These are phyloP conservation scores for Drosophila athabasca DNA, from an alignment of 1,140 invertebrate species.

Conservation along the genomic window DNA sequence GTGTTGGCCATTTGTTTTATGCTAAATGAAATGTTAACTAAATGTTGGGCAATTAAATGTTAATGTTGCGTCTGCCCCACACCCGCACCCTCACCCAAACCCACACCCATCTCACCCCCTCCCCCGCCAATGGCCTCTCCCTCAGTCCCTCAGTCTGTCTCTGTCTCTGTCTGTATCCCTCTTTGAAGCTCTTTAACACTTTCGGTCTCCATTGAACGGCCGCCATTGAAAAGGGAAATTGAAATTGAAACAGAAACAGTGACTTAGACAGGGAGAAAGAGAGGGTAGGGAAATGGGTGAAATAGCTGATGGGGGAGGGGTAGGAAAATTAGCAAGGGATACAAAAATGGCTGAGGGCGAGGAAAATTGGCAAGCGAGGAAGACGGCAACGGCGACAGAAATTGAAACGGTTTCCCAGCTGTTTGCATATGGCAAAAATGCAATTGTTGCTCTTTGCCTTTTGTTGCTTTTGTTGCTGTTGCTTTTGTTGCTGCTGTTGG, in stretches of 20 bases:
- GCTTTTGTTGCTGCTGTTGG: conserved; percentile 16
- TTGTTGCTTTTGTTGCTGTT: conserved; percentile 21
- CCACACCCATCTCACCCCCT: conserved; percentile 6
- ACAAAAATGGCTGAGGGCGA: too few species aligned
- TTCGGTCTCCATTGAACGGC: conserved; percentile 59
- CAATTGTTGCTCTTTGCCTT: conserved; percentile 29
- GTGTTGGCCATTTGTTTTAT: conserved; percentile 69
- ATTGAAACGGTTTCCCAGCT: conserved; percentile 41
- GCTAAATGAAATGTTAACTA: conserved; percentile 77
- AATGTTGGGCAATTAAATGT: conserved; percentile 77
- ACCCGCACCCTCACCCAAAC: conserved; percentile 9
- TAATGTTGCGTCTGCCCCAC: conserved; percentile 52
- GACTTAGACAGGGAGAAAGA: neutral
- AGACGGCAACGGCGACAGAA: conserved; percentile 8
- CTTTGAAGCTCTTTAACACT: conserved; percentile 59
- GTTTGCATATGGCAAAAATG: conserved; percentile 52
- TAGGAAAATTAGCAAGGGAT: too few species aligned
- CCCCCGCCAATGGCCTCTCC: conserved; percentile 14
- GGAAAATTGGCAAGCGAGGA: too few species aligned
- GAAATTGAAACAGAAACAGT: conserved; percentile 61
- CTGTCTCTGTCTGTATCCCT: conserved; percentile 26
- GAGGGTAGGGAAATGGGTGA: too few species aligned
- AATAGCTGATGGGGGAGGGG: too few species aligned
- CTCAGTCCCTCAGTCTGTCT: neutral
- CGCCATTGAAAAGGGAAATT: conserved; percentile 57